These are phyloP conservation scores for Pteropus rufus DNA, from an alignment of 2,797 vertebrate genomes.

Conservation along the genomic window DNA sequence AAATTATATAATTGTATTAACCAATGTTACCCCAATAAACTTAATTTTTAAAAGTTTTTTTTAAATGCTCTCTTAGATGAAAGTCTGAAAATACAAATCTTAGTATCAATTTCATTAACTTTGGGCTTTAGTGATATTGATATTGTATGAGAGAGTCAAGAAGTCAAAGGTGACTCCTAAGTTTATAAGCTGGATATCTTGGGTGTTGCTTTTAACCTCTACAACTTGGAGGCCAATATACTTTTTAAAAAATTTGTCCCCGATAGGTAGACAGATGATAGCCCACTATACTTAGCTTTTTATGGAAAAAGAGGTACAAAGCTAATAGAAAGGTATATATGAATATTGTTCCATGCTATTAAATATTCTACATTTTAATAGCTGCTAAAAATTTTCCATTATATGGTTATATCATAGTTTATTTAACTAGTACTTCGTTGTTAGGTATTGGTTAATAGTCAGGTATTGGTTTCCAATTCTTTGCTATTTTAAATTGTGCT, in stretches of 20 bases:
- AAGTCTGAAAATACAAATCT: too few species aligned
- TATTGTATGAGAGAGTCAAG: not conserved
- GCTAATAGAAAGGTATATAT: not conserved
- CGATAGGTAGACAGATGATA: not conserved
- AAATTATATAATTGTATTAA: too few species aligned
- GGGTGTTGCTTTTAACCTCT: not conserved
- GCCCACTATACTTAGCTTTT: not conserved
- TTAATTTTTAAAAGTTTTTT: too few species aligned
- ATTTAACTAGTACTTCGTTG: not conserved
- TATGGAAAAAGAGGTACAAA: not conserved
- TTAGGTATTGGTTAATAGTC: not conserved
- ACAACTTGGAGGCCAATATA: not conserved
- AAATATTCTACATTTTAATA: constrained; percentile 1
- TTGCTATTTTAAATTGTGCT: constrained; percentile 7
- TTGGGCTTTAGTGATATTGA: not conserved
- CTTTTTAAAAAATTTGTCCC: not conserved
- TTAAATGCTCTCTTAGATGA: too few species aligned
- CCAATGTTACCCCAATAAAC: too few species aligned
- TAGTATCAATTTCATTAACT: too few species aligned
- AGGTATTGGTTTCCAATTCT: not conserved
- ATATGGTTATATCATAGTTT: not conserved
- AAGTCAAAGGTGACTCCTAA: not conserved
- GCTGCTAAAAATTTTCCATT: not conserved
- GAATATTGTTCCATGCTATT: not conserved
- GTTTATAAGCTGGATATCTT: constrained; percentile 4